Evolutionary conservation across 2,113 vertebrate species (phyloP).

Genomic region (Tiliqua scincoides): DNA sequence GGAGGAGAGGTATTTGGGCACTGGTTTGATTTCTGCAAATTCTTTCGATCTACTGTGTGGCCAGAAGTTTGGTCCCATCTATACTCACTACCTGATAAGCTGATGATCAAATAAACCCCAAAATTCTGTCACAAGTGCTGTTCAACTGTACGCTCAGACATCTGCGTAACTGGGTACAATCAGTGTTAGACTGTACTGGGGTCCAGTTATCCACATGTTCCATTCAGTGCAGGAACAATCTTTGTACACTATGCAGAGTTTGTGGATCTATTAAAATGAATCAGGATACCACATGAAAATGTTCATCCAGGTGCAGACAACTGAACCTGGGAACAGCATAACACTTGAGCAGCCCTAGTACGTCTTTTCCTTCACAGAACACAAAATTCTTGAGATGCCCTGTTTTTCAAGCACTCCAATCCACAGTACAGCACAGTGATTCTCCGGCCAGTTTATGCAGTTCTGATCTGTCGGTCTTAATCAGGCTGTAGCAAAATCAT

Average conservation of each 20-base stretch:
- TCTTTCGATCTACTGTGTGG: not conserved
- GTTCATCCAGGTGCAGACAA: too few relatives aligned
- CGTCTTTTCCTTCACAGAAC: not conserved
- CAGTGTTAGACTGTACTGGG: too few relatives aligned
- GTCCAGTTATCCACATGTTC: too few relatives aligned
- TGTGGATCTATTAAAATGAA: too few relatives aligned
- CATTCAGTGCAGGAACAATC: too few relatives aligned
- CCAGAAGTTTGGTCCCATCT: not conserved
- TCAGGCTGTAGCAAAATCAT: not conserved
- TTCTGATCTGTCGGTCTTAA: too few relatives aligned
- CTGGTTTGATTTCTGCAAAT: not conserved
- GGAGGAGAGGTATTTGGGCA: rapidly evolving
- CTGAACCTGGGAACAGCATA: too few relatives aligned
- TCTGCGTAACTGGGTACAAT: too few relatives aligned
- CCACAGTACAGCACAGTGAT: conserved; percentile 30
- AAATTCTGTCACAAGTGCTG: rapidly evolving
- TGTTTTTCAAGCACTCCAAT: not conserved
- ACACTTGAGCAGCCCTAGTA: too few relatives aligned
- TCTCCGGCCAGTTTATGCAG: not conserved
- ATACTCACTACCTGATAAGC: rapidly evolving
- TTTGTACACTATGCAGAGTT: too few relatives aligned
- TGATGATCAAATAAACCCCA: rapidly evolving
- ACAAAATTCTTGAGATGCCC: not conserved
- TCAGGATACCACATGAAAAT: too few relatives aligned
- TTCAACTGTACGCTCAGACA: too few relatives aligned